Evolutionary conservation across 2,113 vertebrate species (phyloP), one percentile per base, ranked within the genome.

Genomic region (Neotoma lepida): DNA sequence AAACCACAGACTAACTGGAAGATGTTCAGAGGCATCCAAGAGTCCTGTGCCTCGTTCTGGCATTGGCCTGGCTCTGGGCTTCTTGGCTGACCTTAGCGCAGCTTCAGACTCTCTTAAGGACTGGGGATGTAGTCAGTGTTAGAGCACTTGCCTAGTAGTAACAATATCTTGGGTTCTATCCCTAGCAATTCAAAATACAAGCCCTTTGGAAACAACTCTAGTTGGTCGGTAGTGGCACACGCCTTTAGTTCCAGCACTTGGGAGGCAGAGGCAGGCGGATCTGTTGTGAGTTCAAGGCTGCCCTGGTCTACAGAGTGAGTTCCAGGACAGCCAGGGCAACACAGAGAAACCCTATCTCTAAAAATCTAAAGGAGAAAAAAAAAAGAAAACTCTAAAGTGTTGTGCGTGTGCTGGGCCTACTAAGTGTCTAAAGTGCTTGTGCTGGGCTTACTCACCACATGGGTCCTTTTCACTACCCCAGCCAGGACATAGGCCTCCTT

Each of bases 11-110:
- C 49, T 68, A n/a, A 54, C 44, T 46, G 46, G n/a, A 92, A 66
- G 58, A 35, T 66, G 28, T n/a, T 4, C 13, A 91, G 74, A 63
- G 26, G 46, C 6, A 14, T 15, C 0, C 22, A 28, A 30, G 41
- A 91, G 61, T 3, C 51, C 0, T 6, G 35, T 86, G 30, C 5
- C 9, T 33, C n/a, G 12, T 51, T 51, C 33, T 68, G 18, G 9
- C 8, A 46, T 41, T n/a, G 30, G 10, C 26, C 41, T 30, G n/a
- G 2, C 13, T 17, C 0, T 20, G 4, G 4, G 70, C n/a, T 1
- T 28, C 81, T 85, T 73, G 56, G 30, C n/a, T 5, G 17, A 15
- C 54, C 2, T 87, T 41, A 46, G 4, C 39, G 64, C 39, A 6
- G 64, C 12, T 66, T 71, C 39, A 9, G 28, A 7, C n/a, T 51